Conservation (phyloP, 2,113 vertebrate genomes). For the Sinocyclocheilus rhinocerous region DNA sequence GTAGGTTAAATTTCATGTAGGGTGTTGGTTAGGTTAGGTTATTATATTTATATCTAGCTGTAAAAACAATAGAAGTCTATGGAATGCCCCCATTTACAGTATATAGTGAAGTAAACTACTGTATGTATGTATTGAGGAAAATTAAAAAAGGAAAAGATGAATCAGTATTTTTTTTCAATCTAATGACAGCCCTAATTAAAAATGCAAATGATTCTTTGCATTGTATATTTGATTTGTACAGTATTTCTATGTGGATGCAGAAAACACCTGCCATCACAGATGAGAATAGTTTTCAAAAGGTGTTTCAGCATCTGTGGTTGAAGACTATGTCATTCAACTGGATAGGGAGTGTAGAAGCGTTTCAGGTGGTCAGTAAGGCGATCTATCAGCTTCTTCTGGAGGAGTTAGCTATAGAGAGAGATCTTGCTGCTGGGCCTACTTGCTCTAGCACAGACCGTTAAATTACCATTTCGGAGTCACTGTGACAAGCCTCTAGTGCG, state of each 20-base stretch:
- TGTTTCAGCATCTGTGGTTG: conserved; percentile 48
- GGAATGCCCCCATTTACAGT: too few species aligned
- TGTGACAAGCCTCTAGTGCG: conserved; percentile 92
- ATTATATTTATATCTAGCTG: too few species aligned
- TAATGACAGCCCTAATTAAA: background rate
- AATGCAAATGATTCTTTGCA: background rate
- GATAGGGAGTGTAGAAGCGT: conserved; percentile 62
- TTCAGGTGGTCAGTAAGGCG: conserved; percentile 69
- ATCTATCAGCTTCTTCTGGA: conserved; percentile 66
- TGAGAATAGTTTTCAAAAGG: conserved; percentile 49
- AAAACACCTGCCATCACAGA: conserved; percentile 42
- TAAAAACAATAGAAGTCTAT: too few species aligned
- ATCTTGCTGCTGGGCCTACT: conserved; percentile 44
- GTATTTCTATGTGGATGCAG: background rate
- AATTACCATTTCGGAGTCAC: conserved; percentile 99
- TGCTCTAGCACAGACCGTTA: conserved; percentile 58
- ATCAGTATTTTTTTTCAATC: too few species aligned
- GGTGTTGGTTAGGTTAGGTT: too few species aligned
- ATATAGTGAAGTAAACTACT: too few species aligned
- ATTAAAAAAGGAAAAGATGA: too few species aligned
- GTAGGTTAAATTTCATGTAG: too few species aligned
- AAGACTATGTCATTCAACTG: conserved; percentile 51
- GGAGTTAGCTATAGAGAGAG: conserved; percentile 78
- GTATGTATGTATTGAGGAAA: too few species aligned
- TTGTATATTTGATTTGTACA: background rate